phyloP scores from a whole-genome alignment of 2,113 vertebrate species.

The Gnathonemus longibarbis region DNA sequence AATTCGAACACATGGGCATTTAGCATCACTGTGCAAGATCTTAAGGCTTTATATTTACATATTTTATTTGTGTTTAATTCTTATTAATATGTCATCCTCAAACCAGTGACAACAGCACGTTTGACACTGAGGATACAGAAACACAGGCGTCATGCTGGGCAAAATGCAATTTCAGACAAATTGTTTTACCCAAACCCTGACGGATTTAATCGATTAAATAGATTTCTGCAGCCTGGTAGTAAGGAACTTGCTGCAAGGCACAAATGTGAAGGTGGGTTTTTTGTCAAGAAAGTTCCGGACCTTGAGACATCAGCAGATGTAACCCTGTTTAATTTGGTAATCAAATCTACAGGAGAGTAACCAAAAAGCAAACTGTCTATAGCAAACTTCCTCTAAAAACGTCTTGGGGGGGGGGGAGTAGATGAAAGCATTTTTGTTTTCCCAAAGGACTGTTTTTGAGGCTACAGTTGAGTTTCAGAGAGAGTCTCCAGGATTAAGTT shows the following conservation, averaged over 20 bases:
- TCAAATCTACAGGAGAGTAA: background rate
- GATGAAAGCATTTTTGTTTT: slow-evolving; percentile 13
- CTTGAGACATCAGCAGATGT: background rate
- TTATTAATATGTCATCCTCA: background rate
- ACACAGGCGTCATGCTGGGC: background rate
- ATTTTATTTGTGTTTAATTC: background rate
- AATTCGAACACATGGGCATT: slow-evolving; percentile 1
- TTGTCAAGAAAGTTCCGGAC: slow-evolving; percentile 14
- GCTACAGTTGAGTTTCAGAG: background rate
- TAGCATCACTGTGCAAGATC: background rate
- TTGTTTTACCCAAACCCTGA: background rate
- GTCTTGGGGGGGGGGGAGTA: background rate
- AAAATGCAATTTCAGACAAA: background rate
- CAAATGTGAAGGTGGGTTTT: background rate
- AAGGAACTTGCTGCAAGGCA: no score
- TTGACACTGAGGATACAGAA: background rate
- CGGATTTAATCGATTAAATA: background rate
- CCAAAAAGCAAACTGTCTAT: background rate
- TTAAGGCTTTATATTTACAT: background rate
- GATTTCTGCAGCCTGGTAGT: background rate
- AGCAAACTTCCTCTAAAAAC: background rate
- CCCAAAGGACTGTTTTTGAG: slow-evolving; percentile 16
- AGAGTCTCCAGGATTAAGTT: background rate
- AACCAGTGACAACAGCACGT: background rate
- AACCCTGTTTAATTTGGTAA: slow-evolving; percentile 11